Evolutionary conservation across 2,113 vertebrate genomes (phyloP), one percentile per base, ranked within the genome.

Genomic region (Galbula dea): DNA sequence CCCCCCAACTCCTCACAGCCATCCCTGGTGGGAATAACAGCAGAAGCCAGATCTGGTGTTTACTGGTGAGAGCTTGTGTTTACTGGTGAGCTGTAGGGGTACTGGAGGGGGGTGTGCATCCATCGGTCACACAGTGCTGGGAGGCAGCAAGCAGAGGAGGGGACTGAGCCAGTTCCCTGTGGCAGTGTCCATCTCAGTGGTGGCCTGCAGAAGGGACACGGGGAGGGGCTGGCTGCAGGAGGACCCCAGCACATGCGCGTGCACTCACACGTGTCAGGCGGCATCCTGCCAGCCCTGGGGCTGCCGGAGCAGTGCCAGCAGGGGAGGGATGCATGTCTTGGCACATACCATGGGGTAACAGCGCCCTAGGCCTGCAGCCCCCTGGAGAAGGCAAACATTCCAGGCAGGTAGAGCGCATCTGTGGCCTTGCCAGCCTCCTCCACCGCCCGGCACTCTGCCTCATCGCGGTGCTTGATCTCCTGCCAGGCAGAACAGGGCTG

Each of bases 361-460:
- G 39, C 10, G 11, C 10, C 59, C 43, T 67, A 61, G 29, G 78
- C 32, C 0, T 65, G 74, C 57, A 72, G 75, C 11, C 67, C 86
- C 30, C 39, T 86, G 76, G 83, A 89, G 91, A 98, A 98, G 83
- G 98, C 97, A 1, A 89, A 97, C 37, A 90, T 90, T 30, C 98
- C 98, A 0, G 97, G 97, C 11, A 95, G 92, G 91, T 97, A 96
- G 32, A n/a, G 71, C 6, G 37, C 7, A 6, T 92, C 87, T 12
- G 52, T 16, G 0, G 63, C 48, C 34, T 90, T 95, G 0, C 96
- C 96, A 0, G 79, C 63, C 7, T 27, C 83, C 49, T 95, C 92
- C 81, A 97, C 95, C 1, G 52, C 68, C 49, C 7, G 11, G 87
- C 98, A 98, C 51, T 96, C 96, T 1, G 68, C 46, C 3, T 95